Base-by-base conservation (phyloP, 2,797 vertebrate genomes). In the Crocodylus rhombifer region DNA sequence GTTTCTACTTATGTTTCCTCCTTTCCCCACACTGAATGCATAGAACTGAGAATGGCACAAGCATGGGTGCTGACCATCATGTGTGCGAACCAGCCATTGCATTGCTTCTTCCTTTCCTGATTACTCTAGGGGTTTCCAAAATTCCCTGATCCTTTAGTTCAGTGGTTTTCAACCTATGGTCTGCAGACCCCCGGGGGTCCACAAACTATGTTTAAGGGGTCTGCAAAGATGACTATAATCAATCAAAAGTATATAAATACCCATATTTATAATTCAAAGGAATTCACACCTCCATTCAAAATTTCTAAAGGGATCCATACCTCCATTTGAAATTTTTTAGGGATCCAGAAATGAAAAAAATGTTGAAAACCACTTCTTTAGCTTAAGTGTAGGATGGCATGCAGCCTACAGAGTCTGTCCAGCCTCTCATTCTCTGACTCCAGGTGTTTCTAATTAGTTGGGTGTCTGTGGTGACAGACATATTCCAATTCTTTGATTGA, bases 41-140 rank as follows among this genome's bases (percentile, higher is more conserved):
- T 69, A 16, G 81, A 58, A 61, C 21, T 67, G n/a, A 67, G 14
- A 36, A 25, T 3, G 25, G 17, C n/a, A 25, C 17, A 57, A 6
- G 81, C 4, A 26, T 0, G 0, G 12, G 1, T 7, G 2, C 0
- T 0, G 12, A 42, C 18, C n/a, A 67, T 14, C 15, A 61, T 73
- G 86, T 80, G 56, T 82, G 5, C 51, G 30, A 26, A 58, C n/a
- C 74, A 30, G 56, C 2, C 67, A 25, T 14, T 0, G 0, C 26
- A 56, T 14, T 7, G 7, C 36, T 86, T 86, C 17, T 60, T 64
- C 60, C 55, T 57, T 36, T 91, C 56, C 79, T 82, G n/a, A 28
- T 80, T 25, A 23, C 42, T 55, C 77, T 4, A 61, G 20, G 91
- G 67, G 51, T 71, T 86, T 64, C 23, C 30, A 17, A 36, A 20